Conservation (phyloP, 2,113 vertebrate genomes). For the Malaclemys terrapin region DNA sequence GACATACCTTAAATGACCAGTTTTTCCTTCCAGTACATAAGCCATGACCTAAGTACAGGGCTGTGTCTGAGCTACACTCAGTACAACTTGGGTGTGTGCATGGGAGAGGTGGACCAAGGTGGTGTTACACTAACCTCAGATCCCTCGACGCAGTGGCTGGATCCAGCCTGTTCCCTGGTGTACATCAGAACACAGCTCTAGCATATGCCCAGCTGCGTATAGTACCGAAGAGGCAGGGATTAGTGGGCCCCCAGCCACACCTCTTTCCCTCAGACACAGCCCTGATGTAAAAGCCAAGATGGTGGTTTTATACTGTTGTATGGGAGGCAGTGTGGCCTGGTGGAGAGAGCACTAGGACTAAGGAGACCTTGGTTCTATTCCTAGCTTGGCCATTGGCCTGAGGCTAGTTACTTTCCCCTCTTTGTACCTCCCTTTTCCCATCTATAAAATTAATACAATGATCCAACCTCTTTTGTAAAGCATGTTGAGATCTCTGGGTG, state of each 20-base stretch:
- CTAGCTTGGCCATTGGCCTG: background rate
- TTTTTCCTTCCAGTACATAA: background rate
- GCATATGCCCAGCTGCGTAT: background rate
- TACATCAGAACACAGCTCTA: background rate
- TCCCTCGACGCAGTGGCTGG: background rate
- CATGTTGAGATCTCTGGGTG: background rate
- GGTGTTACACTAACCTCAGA: background rate
- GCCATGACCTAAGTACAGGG: background rate
- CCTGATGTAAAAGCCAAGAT: background rate
- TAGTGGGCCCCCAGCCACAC: background rate
- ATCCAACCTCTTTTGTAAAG: background rate
- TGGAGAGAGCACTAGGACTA: background rate
- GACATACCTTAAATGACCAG: background rate
- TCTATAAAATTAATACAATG: background rate
- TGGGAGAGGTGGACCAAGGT: background rate
- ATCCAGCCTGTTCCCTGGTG: background rate
- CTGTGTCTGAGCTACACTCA: background rate
- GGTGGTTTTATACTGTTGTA: background rate
- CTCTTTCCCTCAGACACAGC: background rate
- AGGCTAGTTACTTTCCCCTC: background rate
- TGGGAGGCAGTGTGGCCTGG: background rate
- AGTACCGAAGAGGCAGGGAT: background rate
- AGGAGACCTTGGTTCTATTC: background rate
- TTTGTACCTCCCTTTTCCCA: background rate
- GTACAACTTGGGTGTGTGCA: background rate